phyloP scores from a whole-genome alignment of 2,797 vertebrate genomes.

The Takifugu rubripes region DNA sequence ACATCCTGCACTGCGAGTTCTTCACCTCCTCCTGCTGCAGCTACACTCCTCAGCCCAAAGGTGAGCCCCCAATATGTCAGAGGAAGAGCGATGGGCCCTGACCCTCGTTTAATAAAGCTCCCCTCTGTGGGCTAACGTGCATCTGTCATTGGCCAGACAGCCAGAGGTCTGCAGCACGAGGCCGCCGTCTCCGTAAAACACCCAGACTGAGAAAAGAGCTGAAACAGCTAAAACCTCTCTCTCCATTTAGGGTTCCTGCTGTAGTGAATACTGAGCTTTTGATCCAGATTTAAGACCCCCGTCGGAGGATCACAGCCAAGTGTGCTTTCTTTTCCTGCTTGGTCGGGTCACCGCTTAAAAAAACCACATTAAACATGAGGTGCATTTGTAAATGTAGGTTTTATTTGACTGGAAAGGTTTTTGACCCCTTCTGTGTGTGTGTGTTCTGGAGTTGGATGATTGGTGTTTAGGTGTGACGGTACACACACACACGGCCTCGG shows the following conservation, averaged over 20 bases:
- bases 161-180: constrained; percentile 32
- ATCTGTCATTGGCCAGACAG: constrained; percentile 51
- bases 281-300: too few species aligned
- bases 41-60: constrained; percentile 20
- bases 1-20: background rate
- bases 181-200: background rate
- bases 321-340: too few species aligned
- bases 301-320: too few species aligned
- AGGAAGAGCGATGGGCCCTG: constrained; percentile 56
- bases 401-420: too few species aligned
- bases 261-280: too few species aligned
- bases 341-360: too few species aligned
- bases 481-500: constrained; percentile 21
- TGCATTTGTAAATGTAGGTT: too few species aligned
- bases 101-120: constrained; percentile 63
- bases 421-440: constrained; percentile 12
- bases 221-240: constrained; percentile 35
- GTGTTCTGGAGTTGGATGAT: background rate
- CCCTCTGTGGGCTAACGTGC: constrained; percentile 34
- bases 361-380: too few species aligned
- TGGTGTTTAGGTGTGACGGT: constrained; percentile 9
- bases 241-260: background rate
- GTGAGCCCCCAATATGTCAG: constrained; percentile 64
- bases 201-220: constrained; percentile 25
- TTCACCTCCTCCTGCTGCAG: constrained; percentile 22